phyloP scores from a whole-genome alignment of 2,888 invertebrate genomes.

The Hofmannophila pseudospretella region DNA sequence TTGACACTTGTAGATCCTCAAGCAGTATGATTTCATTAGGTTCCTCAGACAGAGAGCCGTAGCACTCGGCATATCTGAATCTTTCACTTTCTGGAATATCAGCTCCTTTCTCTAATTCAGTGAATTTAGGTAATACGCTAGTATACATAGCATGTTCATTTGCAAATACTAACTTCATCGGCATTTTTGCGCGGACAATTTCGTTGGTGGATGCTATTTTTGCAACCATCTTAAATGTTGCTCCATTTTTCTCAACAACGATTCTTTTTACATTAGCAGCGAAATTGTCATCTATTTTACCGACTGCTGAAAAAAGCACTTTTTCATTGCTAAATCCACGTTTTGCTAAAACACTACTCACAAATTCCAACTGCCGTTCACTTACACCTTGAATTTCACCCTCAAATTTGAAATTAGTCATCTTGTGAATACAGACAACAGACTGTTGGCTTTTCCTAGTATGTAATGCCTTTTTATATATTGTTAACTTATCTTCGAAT shows the following conservation, averaged over 20 bases:
- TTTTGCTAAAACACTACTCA: constrained; percentile 29
- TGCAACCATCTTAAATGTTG: constrained; percentile 25
- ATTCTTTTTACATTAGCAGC: constrained; percentile 28
- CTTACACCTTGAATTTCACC: constrained; percentile 28
- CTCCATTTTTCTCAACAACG: constrained; percentile 23
- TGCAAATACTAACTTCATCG: constrained; percentile 18
- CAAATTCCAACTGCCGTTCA: constrained; percentile 29
- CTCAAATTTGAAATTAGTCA: constrained; percentile 22
- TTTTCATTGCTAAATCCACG: constrained; percentile 27
- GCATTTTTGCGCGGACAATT: constrained; percentile 13
- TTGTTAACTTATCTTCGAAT: neutral
- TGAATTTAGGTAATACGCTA: constrained; percentile 28
- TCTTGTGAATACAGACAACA: no score
- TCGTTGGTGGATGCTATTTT: constrained; percentile 30
- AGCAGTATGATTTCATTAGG: constrained; percentile 36
- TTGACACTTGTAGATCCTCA: constrained; percentile 30
- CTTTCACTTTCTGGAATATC: constrained; percentile 25
- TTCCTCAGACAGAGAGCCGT: constrained; percentile 25
- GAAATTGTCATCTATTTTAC: constrained; percentile 36
- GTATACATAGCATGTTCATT: constrained; percentile 37
- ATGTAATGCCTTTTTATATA: neutral
- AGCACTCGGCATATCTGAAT: constrained; percentile 30
- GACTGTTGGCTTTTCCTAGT: no score
- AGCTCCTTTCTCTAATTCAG: constrained; percentile 22
- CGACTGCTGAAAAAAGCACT: constrained; percentile 26